Conservation (phyloP, 1,140 invertebrate genomes). For the Cherax destructor region DNA sequence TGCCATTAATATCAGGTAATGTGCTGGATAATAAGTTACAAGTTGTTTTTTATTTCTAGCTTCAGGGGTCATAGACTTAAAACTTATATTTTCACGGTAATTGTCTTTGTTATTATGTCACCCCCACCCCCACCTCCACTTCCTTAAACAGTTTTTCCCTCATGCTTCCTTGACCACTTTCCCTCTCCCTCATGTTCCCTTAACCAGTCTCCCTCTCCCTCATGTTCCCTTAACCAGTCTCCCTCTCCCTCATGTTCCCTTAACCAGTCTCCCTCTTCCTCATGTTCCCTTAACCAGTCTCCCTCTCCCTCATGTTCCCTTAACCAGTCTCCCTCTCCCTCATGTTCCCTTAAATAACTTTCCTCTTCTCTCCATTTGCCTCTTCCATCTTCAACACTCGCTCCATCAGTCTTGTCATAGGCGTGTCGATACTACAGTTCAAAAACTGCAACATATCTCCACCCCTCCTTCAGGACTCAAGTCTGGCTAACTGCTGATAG, state of each 20-base stretch:
- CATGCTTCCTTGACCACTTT: background rate
- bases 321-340: background rate
- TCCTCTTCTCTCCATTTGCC: background rate
- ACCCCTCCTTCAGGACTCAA: too few species aligned
- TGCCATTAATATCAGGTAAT: too few species aligned
- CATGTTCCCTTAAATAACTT: background rate
- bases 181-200: background rate
- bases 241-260: background rate
- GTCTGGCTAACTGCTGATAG: too few species aligned
- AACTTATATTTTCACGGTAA: too few species aligned
- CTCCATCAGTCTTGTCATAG: too few species aligned
- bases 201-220: background rate
- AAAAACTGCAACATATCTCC: too few species aligned
- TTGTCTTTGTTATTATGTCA: too few species aligned
- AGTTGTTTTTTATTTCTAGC: too few species aligned
- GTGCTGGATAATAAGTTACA: too few species aligned
- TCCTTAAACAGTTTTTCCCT: background rate
- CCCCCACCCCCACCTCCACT: too few species aligned
- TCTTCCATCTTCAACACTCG: background rate
- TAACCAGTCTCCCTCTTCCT: background rate
- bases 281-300: background rate
- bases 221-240: background rate
- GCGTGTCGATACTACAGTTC: too few species aligned
- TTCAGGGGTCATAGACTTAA: too few species aligned
- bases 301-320: background rate